These are phyloP conservation scores for Speoplatyrhinus poulsoni DNA, from an alignment of 2,113 vertebrate species.

Conservation along the genomic window DNA sequence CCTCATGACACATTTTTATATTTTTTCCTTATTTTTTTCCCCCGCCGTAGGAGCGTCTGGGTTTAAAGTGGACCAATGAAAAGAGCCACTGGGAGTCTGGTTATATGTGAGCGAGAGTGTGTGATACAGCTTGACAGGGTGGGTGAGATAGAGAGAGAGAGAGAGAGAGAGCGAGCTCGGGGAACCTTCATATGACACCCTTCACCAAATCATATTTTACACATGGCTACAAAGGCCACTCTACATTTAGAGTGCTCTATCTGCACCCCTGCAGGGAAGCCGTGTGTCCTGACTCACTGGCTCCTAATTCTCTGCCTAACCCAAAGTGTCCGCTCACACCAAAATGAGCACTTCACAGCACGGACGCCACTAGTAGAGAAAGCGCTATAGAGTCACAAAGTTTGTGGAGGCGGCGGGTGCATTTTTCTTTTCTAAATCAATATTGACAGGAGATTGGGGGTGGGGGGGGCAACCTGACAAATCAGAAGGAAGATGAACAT, in stretches of 20 bases:
- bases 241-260: constrained; percentile 50
- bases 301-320: constrained; percentile 32
- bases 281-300: constrained; percentile 14
- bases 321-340: constrained; percentile 6
- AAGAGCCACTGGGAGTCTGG: constrained; percentile 44
- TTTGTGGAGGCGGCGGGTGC: no score
- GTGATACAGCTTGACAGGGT: constrained; percentile 12
- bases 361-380: constrained; percentile 26
- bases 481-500: constrained; percentile 11
- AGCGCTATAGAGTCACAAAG: not conserved
- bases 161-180: constrained; percentile 13
- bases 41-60: constrained; percentile 51
- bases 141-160: constrained; percentile 24
- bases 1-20: no score
- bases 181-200: constrained; percentile 56
- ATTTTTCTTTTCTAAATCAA: constrained; percentile 8
- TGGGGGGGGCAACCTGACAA: constrained; percentile 15
- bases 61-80: constrained; percentile 60
- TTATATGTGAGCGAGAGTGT: no score
- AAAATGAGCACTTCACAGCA: not conserved
- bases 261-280: constrained; percentile 40
- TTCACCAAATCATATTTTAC: constrained; percentile 65
- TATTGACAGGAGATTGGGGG: not conserved
- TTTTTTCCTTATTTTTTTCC: constrained; percentile 2
- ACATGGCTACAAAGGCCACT: constrained; percentile 56